A percentile compares a stretch with the other conserved stretches of the same genome.
These are phyloP conservation scores for Harpagus bidentatus DNA, from an alignment of 2,113 vertebrate genomes.

Conservation along the genomic window DNA sequence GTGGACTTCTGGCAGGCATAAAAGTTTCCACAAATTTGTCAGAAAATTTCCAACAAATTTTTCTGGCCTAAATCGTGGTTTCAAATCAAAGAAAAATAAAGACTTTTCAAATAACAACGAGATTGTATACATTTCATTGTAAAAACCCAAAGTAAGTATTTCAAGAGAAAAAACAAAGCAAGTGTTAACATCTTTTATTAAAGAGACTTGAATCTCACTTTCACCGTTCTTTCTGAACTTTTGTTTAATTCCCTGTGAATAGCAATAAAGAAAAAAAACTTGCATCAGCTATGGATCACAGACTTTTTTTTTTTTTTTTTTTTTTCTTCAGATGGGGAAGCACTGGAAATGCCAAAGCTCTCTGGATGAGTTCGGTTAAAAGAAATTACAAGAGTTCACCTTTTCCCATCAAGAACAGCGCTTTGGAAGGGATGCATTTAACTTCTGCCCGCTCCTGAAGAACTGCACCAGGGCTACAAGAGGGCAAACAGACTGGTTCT, in stretches of 20 bases:
- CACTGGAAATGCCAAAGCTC: not conserved
- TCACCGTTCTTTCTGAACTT: not conserved
- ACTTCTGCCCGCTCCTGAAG: not conserved
- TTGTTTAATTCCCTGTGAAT: not conserved
- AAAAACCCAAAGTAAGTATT: not conserved
- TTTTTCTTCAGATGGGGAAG: not conserved
- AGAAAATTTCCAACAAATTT: not conserved
- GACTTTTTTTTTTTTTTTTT: not conserved
- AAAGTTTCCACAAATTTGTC: not conserved
- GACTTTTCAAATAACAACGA: not conserved
- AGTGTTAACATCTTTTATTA: not conserved
- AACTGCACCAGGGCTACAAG: accelerated
- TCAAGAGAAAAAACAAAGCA: not conserved
- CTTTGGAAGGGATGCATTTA: not conserved
- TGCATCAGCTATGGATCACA: not conserved
- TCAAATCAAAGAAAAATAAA: not conserved
- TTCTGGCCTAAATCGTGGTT: accelerated
- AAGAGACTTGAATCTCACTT: not conserved
- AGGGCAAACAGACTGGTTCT: not conserved
- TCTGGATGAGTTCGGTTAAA: not conserved
- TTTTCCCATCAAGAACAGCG: not conserved
- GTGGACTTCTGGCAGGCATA: not conserved
- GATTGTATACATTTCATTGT: accelerated
- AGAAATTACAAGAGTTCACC: not conserved
- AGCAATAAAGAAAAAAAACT: not conserved